phyloP scores from a whole-genome alignment of 1,140 invertebrate species.

The Eurytemora carolleeae region DNA sequence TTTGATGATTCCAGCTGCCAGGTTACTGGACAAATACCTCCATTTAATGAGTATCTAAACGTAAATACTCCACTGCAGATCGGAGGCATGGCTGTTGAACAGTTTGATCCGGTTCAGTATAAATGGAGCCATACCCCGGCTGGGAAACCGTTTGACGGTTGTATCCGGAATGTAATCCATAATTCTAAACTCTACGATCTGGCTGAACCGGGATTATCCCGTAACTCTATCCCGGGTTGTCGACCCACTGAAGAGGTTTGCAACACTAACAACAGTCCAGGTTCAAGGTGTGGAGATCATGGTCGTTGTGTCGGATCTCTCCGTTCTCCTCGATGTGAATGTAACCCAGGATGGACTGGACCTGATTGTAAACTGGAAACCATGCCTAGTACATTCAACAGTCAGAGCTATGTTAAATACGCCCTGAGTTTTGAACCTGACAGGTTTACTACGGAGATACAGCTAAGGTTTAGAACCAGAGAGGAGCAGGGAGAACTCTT shows the following conservation, averaged over 20 bases:
- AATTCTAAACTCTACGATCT: slow-evolving; percentile 87
- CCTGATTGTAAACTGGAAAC: slow-evolving; percentile 60
- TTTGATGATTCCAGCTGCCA: slow-evolving; percentile 74
- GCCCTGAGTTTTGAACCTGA: slow-evolving; percentile 81
- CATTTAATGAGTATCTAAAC: slow-evolving; percentile 90
- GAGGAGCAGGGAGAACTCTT: slow-evolving; percentile 79
- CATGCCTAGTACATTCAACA: slow-evolving; percentile 66
- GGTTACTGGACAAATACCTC: slow-evolving; percentile 61
- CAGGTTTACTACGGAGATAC: slow-evolving; percentile 71
- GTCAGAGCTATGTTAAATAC: slow-evolving; percentile 84
- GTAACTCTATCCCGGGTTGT: slow-evolving; percentile 61
- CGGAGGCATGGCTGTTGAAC: slow-evolving; percentile 65
- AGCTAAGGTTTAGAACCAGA: slow-evolving; percentile 66
- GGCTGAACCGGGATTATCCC: slow-evolving; percentile 58
- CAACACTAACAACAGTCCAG: slow-evolving; percentile 42
- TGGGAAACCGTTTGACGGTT: slow-evolving; percentile 76
- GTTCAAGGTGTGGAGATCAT: slow-evolving; percentile 65
- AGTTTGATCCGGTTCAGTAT: slow-evolving; percentile 61
- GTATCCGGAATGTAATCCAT: slow-evolving; percentile 81
- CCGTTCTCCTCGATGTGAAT: slow-evolving; percentile 64
- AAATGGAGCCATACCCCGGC: slow-evolving; percentile 66
- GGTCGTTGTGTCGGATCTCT: slow-evolving; percentile 80
- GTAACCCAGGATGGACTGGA: slow-evolving; percentile 75
- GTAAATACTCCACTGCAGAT: slow-evolving; percentile 85
- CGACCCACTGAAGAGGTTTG: slow-evolving; percentile 73